Evolutionary conservation across 2,113 vertebrate species (phyloP), one percentile per base, ranked within the genome.

Genomic region (Chamaetylas fuelleborni): DNA sequence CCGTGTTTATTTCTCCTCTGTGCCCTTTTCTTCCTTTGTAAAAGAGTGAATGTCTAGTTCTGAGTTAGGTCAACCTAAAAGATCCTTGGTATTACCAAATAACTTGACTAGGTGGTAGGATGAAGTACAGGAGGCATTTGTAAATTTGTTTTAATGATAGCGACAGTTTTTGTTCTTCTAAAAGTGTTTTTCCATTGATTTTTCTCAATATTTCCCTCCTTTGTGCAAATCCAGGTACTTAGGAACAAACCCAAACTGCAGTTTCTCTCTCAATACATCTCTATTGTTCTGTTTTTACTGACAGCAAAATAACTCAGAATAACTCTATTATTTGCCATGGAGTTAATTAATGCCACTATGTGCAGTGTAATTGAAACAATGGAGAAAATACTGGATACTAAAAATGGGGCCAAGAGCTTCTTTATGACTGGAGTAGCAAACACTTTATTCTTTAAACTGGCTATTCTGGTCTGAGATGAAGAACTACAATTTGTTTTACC

Each of bases 181-280:
- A 67, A 67, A 83, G 11, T 2, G 0, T 70, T 20, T 64, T 88
- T 34, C 33, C 9, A 18, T 45, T 34, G 23, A 28, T 40, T 19
- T 1, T 1, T 6, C 6, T 14, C 7, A 19, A 3, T 16, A 38
- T 61, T 28, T 47, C 22, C 8, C 3, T 43, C 0, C 0, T 50
- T 70, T 48, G 15, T 72, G 11, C 38, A 25, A 56, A 13, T 26
- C 9, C 22, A 34, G 22, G 19, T 64, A 26, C 19, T 53, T 28
- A 60, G 26, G 19, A n/a, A 48, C 12, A 62, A 45, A 62, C 31
- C 8, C 29, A 76, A 79, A 64, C 29, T n/a, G 25, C 18, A 16
- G 14, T 51, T 82, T 57, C 13, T 61, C 48, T 70, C 25, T 47
- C 34, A n/a, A 3, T 45, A 20, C 0, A 0, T 70, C 80, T 69